phyloP scores from a whole-genome alignment of 2,888 invertebrate genomes.

The Drosophila histrio region DNA sequence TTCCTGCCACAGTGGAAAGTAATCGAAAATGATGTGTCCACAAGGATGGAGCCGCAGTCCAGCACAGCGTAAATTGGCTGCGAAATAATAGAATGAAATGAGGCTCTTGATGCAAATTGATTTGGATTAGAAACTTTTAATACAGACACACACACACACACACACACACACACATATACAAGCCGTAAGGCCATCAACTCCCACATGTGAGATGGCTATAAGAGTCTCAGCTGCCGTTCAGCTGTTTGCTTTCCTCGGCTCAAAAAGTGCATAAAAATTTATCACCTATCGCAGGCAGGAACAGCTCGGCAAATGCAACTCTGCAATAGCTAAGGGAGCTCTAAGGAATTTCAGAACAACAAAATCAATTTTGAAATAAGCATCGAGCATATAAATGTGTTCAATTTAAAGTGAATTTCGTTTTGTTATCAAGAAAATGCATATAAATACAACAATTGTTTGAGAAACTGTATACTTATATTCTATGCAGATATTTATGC shows the following conservation, averaged over 20 bases:
- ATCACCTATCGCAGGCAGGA: constrained; percentile 26
- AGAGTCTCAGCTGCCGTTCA: constrained; percentile 39
- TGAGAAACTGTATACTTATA: background rate
- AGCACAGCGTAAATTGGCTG: constrained; percentile 74
- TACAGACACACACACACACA: constrained; percentile 30
- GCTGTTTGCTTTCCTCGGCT: constrained; percentile 41
- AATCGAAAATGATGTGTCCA: constrained; percentile 81
- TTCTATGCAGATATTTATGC: too few relatives aligned
- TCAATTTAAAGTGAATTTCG: constrained; percentile 16
- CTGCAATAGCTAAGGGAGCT: constrained; percentile 16
- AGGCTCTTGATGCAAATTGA: constrained; percentile 83
- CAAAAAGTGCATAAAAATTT: constrained; percentile 67
- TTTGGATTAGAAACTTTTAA: constrained; percentile 82
- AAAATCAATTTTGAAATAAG: constrained; percentile 49
- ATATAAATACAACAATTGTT: background rate
- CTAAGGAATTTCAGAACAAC: constrained; percentile 15
- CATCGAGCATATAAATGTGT: constrained; percentile 7
- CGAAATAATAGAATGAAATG: constrained; percentile 83
- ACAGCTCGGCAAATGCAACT: constrained; percentile 16
- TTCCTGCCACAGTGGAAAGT: constrained; percentile 36
- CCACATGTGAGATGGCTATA: constrained; percentile 38
- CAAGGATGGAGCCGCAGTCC: constrained; percentile 56
- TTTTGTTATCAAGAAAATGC: background rate
- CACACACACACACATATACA: background rate
- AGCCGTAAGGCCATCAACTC: constrained; percentile 18